Base-by-base conservation (phyloP, 2,113 vertebrate species). In the Parus major region DNA sequence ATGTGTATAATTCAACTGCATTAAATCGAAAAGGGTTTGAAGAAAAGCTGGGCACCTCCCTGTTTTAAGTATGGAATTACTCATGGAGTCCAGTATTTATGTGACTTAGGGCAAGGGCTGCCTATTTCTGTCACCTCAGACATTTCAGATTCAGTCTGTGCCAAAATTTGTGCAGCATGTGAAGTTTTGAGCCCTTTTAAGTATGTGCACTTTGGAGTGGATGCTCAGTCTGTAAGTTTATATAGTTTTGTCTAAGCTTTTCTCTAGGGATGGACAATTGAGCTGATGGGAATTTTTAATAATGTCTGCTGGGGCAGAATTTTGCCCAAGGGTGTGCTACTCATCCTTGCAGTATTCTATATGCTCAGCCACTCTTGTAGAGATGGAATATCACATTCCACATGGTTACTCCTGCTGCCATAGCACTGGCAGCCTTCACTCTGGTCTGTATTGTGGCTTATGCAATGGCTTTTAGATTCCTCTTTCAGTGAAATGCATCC, bases 1-100 rank as follows among this genome's bases (percentile, higher is more conserved):
- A 39, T 4, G 2, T 68, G 7, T 73, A 12, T 47, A 29, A 91
- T 70, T 85, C 35, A 77, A 77, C 28, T 47, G 31, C 55, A 59
- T 77, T 56, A 56, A 70, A 39, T 80, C 47, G 63, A 9, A 80
- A 93, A 52, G 35, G 23, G 6, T 61, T 76, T 79, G 64, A 66
- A 55, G 75, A 70, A 39, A 82, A 70, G 12, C 47, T 29, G 29
- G 52, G 33, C 33, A 35, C 52, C 0, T 0, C 59, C 68, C 35
- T n/a, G 49, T 68, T 70, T 57, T 61, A 70, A 0, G 0, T 61
- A 23, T 70, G 42, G 63, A 60, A 39, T 72, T 76, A 29, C 36
- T 72, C 0, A 0, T 27, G 25, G 42, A 85, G 46, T 36, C 15
- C 50, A 39, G 60, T 63, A 9, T 70, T 88, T 2, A 0, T 1